Evolutionary conservation across 2,888 invertebrate genomes (phyloP).

Genomic region (Beris chalybata): DNA sequence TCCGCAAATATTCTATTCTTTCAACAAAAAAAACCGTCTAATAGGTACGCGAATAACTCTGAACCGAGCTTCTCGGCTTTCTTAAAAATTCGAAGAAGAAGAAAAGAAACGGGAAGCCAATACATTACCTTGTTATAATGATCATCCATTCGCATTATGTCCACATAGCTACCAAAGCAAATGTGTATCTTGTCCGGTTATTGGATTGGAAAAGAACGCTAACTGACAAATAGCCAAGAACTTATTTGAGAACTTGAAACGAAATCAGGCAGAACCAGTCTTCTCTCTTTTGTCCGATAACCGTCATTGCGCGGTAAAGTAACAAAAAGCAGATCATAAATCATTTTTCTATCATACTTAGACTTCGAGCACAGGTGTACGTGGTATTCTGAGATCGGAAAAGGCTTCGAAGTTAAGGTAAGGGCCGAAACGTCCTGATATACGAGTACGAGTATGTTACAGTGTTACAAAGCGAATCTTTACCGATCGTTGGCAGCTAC

Average conservation of each 20-base stretch:
- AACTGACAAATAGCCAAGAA: constrained; percentile 24
- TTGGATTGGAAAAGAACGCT: constrained; percentile 9
- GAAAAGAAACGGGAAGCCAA: constrained; percentile 16
- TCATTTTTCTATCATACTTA: constrained; percentile 17
- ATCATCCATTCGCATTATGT: constrained; percentile 6
- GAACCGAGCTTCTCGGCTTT: no score
- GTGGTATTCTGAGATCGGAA: no score
- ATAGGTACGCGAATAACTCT: no score
- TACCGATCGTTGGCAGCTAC: background rate
- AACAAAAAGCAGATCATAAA: constrained; percentile 15
- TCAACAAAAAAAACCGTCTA: no score
- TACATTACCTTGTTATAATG: constrained; percentile 19
- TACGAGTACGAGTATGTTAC: no score
- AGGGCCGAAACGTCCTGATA: no score
- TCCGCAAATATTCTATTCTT: no score
- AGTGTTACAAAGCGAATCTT: no score
- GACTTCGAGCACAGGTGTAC: background rate
- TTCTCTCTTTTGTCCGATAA: constrained; percentile 13
- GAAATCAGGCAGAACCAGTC: constrained; percentile 14
- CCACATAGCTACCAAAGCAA: constrained; percentile 16
- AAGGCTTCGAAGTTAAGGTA: no score
- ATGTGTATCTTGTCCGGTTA: constrained; percentile 12
- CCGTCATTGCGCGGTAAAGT: background rate
- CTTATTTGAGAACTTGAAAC: constrained; percentile 15
- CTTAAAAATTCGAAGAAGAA: no score